A percentile compares a stretch with the other conserved stretches of the same genome.
Conservation (phyloP, 2,888 invertebrate genomes). For the Camptogramma bilineatum region DNA sequence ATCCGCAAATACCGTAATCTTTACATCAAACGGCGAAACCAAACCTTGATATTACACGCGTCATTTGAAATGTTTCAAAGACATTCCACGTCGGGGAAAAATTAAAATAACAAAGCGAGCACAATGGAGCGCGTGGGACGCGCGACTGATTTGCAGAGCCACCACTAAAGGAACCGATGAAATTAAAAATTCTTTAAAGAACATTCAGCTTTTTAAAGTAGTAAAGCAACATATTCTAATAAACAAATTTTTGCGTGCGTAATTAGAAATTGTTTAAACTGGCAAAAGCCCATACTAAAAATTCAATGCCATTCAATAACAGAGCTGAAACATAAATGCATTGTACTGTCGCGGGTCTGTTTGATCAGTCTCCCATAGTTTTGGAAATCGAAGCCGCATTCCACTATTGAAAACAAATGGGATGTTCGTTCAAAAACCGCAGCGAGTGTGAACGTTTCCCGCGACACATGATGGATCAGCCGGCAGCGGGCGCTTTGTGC, state of each 20-base stretch:
- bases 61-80: slow-evolving; percentile 84
- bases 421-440: slow-evolving; percentile 39
- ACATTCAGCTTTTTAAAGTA: slow-evolving; percentile 38
- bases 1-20: slow-evolving; percentile 76
- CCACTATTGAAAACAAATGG: slow-evolving; percentile 38
- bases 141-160: slow-evolving; percentile 63
- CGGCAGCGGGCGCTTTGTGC: slow-evolving; percentile 69
- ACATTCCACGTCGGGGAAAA: slow-evolving; percentile 79
- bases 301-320: not conserved
- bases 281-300: not conserved
- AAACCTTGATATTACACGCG: slow-evolving; percentile 82
- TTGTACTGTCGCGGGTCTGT: slow-evolving; percentile 19
- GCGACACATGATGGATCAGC: slow-evolving; percentile 80
- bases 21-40: slow-evolving; percentile 78
- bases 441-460: slow-evolving; percentile 34
- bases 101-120: slow-evolving; percentile 79
- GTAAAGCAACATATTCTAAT: slow-evolving; percentile 4
- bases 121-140: slow-evolving; percentile 61
- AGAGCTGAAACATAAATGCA: slow-evolving; percentile 10
- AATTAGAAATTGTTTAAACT: not conserved
- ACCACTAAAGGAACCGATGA: slow-evolving; percentile 55
- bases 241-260: slow-evolving; percentile 2
- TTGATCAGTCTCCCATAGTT: slow-evolving; percentile 38
- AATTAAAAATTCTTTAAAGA: slow-evolving; percentile 74
- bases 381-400: slow-evolving; percentile 36